Evolutionary conservation across 2,888 invertebrate genomes (phyloP).

Genomic region (Drosophila differens): DNA sequence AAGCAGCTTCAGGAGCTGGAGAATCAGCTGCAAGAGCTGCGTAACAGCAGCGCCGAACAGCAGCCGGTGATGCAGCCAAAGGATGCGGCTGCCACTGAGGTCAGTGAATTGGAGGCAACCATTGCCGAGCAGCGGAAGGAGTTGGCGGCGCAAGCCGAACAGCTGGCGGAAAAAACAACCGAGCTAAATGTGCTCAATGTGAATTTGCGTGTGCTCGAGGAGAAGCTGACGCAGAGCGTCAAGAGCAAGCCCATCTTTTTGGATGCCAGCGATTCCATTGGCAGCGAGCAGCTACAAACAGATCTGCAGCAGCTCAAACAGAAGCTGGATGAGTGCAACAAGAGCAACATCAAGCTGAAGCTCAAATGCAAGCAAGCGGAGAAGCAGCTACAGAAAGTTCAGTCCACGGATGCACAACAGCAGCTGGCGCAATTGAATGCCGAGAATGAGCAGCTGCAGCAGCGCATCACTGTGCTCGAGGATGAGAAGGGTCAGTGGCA

Average conservation of each 20-base stretch:
- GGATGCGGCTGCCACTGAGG: slow-evolving; percentile 67
- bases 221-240: slow-evolving; percentile 79
- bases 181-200: slow-evolving; percentile 86
- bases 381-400: slow-evolving; percentile 89
- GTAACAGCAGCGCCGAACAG: slow-evolving; percentile 15
- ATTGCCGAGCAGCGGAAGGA: slow-evolving; percentile 86
- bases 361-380: slow-evolving; percentile 91
- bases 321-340: slow-evolving; percentile 91
- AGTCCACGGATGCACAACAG: slow-evolving; percentile 89
- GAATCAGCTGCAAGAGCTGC: slow-evolving; percentile 53
- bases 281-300: slow-evolving; percentile 76
- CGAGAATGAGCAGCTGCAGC: slow-evolving; percentile 88
- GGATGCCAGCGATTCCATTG: slow-evolving; percentile 43
- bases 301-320: slow-evolving; percentile 87
- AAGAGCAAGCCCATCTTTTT: slow-evolving; percentile 82
- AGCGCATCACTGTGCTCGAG: slow-evolving; percentile 93
- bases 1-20: slow-evolving; percentile 78
- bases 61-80: slow-evolving; percentile 83
- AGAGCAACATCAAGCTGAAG: slow-evolving; percentile 85
- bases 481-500: slow-evolving; percentile 97
- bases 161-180: slow-evolving; percentile 87
- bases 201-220: slow-evolving; percentile 84
- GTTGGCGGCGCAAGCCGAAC: slow-evolving; percentile 87
- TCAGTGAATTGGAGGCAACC: slow-evolving; percentile 85
- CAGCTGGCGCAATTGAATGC: slow-evolving; percentile 89